These are phyloP conservation scores for Coleophora deauratella DNA, from an alignment of 2,888 invertebrate genomes.

Conservation along the genomic window DNA sequence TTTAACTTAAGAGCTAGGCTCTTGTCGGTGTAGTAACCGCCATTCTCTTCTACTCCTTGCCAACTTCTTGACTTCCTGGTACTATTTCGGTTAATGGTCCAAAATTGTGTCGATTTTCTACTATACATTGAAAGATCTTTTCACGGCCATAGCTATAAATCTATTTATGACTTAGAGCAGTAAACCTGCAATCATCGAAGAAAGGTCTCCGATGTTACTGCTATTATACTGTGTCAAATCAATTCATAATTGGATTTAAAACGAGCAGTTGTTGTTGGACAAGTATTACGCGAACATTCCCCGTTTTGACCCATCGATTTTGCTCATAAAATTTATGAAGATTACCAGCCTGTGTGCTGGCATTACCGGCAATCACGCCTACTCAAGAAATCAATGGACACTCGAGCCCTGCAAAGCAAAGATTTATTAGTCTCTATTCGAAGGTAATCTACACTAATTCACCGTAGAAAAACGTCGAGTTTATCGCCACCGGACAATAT, in stretches of 20 bases:
- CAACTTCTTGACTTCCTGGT: too few relatives aligned
- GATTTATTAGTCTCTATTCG: conserved; percentile 69
- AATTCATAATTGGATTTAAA: conserved; percentile 8
- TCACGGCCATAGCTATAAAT: too few relatives aligned
- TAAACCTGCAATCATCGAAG: neutral
- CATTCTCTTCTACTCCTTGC: too few relatives aligned
- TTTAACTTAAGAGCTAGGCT: too few relatives aligned
- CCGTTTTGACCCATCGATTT: conserved; percentile 39
- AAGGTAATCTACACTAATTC: conserved; percentile 68
- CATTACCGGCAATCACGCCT: conserved; percentile 46
- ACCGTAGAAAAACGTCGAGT: conserved; percentile 62
- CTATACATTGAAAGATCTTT: too few relatives aligned
- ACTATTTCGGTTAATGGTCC: too few relatives aligned
- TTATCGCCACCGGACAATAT: conserved; percentile 58
- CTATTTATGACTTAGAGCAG: conserved; percentile 42
- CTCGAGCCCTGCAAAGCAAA: conserved; percentile 28
- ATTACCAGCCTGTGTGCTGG: conserved; percentile 32
- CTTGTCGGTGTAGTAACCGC: too few relatives aligned
- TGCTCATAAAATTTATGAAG: conserved; percentile 61
- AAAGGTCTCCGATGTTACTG: too few relatives aligned
- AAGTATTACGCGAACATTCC: conserved; percentile 25
- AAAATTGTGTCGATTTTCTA: too few relatives aligned
- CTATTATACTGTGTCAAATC: too few relatives aligned
- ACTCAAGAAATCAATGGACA: conserved; percentile 59
- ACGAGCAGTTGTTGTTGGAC: conserved; percentile 44